Conservation (phyloP, 2,797 vertebrate genomes). For the Remorina albescens region DNA sequence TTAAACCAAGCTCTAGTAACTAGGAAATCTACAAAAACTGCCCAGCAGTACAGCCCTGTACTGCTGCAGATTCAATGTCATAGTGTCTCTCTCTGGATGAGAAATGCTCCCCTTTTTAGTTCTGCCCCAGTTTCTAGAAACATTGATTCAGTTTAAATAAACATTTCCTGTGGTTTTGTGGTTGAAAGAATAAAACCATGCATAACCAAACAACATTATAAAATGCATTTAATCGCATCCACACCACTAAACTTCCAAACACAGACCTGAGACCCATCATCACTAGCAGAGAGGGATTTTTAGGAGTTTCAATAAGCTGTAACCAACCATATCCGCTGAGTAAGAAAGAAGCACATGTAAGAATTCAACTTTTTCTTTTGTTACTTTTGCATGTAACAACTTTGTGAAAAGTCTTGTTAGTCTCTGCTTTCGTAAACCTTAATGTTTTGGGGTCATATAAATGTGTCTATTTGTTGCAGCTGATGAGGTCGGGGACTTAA, state of each 20-base stretch:
- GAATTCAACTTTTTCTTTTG: not conserved
- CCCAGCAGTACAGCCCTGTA: not conserved
- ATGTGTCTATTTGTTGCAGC: not conserved
- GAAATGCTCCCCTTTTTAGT: not conserved
- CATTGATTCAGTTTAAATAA: not conserved
- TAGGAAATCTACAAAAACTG: not conserved
- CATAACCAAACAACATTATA: not conserved
- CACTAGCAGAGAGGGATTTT: not conserved
- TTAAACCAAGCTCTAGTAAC: not conserved
- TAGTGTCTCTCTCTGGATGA: not conserved
- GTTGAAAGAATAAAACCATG: not conserved
- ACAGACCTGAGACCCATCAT: not conserved
- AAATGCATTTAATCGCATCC: not conserved
- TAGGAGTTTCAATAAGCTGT: not conserved
- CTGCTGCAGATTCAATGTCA: not conserved
- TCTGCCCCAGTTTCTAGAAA: conserved; percentile 15
- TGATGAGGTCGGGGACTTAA: conserved; percentile 30
- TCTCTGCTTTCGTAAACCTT: not conserved
- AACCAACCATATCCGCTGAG: not conserved
- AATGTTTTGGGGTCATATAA: not conserved
- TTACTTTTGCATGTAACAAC: not conserved
- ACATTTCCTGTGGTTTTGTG: not conserved
- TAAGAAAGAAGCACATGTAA: not conserved
- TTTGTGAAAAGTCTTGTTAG: not conserved
- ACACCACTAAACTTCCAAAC: not conserved